phyloP scores from a whole-genome alignment of 1,140 invertebrate genomes.

The Lepidotrigona ventralis region DNA sequence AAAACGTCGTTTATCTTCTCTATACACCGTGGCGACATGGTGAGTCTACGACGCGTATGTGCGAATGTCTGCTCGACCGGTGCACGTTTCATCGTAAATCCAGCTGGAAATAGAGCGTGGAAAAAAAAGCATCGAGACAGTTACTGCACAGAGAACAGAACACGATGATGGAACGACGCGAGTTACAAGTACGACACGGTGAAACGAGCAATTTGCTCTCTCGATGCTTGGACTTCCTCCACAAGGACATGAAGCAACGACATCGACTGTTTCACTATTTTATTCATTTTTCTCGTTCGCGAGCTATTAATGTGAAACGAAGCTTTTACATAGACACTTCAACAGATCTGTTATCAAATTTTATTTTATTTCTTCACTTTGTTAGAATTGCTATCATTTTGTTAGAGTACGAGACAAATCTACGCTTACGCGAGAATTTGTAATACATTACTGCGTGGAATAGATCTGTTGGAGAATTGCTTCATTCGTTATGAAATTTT shows the following conservation, averaged over 20 bases:
- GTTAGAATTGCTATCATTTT: too few species aligned
- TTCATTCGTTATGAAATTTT: too few species aligned
- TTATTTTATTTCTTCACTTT: too few species aligned
- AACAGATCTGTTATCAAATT: too few species aligned
- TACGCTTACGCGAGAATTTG: too few species aligned
- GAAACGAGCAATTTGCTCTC: constrained; percentile 11
- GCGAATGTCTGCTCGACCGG: constrained; percentile 34
- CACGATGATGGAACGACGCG: not conserved
- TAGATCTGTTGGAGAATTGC: too few species aligned
- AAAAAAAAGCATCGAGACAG: constrained; percentile 32
- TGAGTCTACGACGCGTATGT: constrained; percentile 24
- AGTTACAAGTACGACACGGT: constrained; percentile 9
- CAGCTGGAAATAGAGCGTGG: constrained; percentile 39
- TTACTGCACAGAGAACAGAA: not conserved
- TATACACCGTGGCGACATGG: not conserved
- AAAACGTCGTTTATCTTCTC: constrained; percentile 66
- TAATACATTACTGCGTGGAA: too few species aligned
- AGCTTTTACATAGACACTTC: too few species aligned
- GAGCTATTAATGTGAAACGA: not conserved
- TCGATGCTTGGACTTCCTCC: not conserved
- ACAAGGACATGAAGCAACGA: not conserved
- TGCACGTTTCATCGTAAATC: constrained; percentile 20
- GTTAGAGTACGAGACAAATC: too few species aligned
- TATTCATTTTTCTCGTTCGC: not conserved
- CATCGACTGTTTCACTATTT: not conserved